A percentile compares a stretch with the other conserved stretches of the same genome.
Evolutionary conservation across 2,113 vertebrate genomes (phyloP).

Genomic region (Plestiodon gilberti): DNA sequence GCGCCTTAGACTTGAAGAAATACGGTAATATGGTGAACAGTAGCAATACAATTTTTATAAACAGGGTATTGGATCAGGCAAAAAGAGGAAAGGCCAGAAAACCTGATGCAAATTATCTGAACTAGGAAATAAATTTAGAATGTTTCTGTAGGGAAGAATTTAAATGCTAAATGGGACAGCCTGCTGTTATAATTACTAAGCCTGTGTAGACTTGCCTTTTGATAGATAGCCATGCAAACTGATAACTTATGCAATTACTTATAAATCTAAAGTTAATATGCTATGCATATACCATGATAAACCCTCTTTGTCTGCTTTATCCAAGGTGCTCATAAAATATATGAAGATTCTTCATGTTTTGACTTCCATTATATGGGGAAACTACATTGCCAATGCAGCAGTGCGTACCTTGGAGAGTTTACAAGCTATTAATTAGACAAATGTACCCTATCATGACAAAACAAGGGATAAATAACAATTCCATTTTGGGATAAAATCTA

Average conservation of each 20-base stretch:
- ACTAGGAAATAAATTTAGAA: slow-evolving; percentile 9
- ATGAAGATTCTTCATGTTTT: not conserved
- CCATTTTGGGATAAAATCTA: not conserved
- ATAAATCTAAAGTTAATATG: slow-evolving; percentile 39
- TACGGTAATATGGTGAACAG: slow-evolving; percentile 29
- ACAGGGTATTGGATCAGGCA: slow-evolving; percentile 24
- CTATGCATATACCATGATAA: slow-evolving; percentile 21
- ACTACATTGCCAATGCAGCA: slow-evolving; percentile 3
- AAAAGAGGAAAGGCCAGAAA: slow-evolving; percentile 7
- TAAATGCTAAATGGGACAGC: slow-evolving; percentile 20
- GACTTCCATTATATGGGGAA: slow-evolving; percentile 4
- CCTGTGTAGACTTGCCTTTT: slow-evolving; percentile 43
- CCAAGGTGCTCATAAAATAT: not conserved
- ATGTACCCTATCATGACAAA: slow-evolving; percentile 57
- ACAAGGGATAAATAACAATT: slow-evolving; percentile 72
- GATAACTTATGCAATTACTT: slow-evolving; percentile 53
- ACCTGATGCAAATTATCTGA: slow-evolving; percentile 2
- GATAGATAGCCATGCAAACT: slow-evolving; percentile 53
- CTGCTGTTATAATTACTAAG: slow-evolving; percentile 51
- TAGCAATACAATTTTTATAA: slow-evolving; percentile 21
- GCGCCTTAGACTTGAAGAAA: too few species aligned
- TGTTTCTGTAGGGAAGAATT: slow-evolving; percentile 27
- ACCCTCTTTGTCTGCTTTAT: slow-evolving; percentile 33
- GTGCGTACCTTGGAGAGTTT: not conserved
- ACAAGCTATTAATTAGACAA: slow-evolving; percentile 11